These are phyloP conservation scores for Aporophyla lueneburgensis DNA, from an alignment of 2,888 invertebrate species.

Conservation along the genomic window DNA sequence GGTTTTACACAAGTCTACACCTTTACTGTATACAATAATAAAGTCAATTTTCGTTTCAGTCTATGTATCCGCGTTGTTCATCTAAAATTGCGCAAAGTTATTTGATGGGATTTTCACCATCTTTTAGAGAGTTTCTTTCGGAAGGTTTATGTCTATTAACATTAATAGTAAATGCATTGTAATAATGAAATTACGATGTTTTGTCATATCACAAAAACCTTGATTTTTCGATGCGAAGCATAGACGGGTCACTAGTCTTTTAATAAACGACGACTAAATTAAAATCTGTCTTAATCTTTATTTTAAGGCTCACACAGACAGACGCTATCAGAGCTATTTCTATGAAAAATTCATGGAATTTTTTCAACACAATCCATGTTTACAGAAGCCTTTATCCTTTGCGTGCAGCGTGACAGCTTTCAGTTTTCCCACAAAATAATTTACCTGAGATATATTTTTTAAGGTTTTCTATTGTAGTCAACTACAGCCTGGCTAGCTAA, in stretches of 20 bases:
- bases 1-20: background rate
- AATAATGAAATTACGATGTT: background rate
- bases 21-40: background rate
- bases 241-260: background rate
- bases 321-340: too few relatives aligned
- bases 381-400: background rate
- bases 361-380: too few relatives aligned
- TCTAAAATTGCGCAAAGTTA: background rate
- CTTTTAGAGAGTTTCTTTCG: background rate
- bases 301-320: too few relatives aligned
- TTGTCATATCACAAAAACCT: background rate
- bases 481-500: background rate
- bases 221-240: background rate
- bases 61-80: background rate
- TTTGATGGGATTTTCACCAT: background rate
- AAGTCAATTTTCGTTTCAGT: background rate
- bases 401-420: conserved; percentile 36
- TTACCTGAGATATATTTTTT: background rate
- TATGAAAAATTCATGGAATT: too few relatives aligned
- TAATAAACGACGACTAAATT: conserved; percentile 5
- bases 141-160: background rate
- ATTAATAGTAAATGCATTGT: background rate
- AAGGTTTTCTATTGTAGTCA: conserved; percentile 2
- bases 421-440: background rate
- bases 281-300: background rate